Evolutionary conservation across 2,888 invertebrate species (phyloP).

Genomic region (Ypsolopha sequella): DNA sequence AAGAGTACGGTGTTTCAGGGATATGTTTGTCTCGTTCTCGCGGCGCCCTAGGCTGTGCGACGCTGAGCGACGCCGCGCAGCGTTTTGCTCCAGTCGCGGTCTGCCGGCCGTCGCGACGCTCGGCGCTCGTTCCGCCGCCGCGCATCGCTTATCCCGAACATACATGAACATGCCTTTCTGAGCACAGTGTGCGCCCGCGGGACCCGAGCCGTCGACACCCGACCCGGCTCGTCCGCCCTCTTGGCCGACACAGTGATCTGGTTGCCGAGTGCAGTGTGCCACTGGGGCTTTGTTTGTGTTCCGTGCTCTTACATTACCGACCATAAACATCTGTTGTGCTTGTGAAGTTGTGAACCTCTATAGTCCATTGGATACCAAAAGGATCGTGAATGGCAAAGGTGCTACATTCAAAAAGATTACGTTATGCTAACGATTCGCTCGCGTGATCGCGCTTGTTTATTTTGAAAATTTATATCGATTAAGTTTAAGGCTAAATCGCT

Average conservation of each 20-base stretch:
- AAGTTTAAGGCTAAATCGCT: constrained; percentile 11
- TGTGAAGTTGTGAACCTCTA: background rate
- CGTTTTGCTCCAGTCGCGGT: constrained; percentile 65
- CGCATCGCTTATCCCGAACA: constrained; percentile 18
- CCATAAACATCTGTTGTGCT: constrained; percentile 1
- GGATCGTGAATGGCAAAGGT: background rate
- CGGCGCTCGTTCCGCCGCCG: constrained; percentile 32
- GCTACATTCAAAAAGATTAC: constrained; percentile 6
- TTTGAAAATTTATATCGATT: constrained; percentile 9
- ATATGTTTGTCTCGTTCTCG: constrained; percentile 62
- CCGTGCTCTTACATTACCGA: constrained; percentile 17
- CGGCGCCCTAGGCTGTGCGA: constrained; percentile 51
- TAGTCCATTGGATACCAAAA: background rate
- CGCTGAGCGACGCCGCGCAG: constrained; percentile 36
- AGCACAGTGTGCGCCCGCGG: constrained; percentile 29
- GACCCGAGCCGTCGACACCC: constrained; percentile 9
- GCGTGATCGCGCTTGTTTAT: constrained; percentile 20
- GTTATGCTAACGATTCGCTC: constrained; percentile 49
- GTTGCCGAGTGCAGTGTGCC: constrained; percentile 37
- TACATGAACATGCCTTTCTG: constrained; percentile 38
- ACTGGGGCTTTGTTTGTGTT: constrained; percentile 43
- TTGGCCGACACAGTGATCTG: too few relatives aligned
- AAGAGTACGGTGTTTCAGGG: constrained; percentile 29
- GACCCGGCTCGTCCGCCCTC: background rate
- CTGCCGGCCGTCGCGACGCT: constrained; percentile 69